phyloP scores from a whole-genome alignment of 2,113 vertebrate species.

The Vidua macroura region DNA sequence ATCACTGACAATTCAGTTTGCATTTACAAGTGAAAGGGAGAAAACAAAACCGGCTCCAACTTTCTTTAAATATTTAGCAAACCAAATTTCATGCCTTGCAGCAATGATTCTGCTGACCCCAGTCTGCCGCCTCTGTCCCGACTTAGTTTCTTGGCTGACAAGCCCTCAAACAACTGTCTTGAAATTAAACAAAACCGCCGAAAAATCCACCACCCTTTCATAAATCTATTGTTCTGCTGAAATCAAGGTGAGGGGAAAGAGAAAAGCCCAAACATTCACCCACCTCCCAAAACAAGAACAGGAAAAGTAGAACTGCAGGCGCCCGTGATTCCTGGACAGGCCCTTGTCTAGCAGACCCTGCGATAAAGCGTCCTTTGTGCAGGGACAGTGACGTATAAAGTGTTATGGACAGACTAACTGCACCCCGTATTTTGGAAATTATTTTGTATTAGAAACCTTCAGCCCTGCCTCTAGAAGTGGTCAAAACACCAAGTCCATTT shows the following conservation, averaged over 20 bases:
- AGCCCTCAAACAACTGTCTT: neutral
- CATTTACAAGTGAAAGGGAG: conserved; percentile 55
- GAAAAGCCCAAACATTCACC: neutral
- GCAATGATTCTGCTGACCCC: conserved; percentile 9
- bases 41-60: conserved; percentile 57
- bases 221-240: conserved; percentile 11
- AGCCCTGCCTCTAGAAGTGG: neutral
- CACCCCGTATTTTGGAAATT: neutral
- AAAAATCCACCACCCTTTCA: neutral
- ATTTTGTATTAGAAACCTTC: neutral
- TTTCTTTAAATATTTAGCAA: conserved; percentile 66
- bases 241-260: neutral
- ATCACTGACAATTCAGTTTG: conserved; percentile 60
- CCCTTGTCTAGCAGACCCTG: conserved; percentile 9
- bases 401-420: neutral
- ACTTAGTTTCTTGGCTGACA: conserved; percentile 4
- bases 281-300: conserved; percentile 18
- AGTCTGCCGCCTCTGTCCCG: conserved; percentile 22
- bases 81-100: conserved; percentile 60
- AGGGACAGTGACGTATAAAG: neutral
- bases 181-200: neutral
- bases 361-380: neutral
- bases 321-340: neutral
- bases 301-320: conserved; percentile 23
- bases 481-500: neutral